Conservation (phyloP, 2,888 invertebrate genomes). For the Coelopa pilipes region DNA sequence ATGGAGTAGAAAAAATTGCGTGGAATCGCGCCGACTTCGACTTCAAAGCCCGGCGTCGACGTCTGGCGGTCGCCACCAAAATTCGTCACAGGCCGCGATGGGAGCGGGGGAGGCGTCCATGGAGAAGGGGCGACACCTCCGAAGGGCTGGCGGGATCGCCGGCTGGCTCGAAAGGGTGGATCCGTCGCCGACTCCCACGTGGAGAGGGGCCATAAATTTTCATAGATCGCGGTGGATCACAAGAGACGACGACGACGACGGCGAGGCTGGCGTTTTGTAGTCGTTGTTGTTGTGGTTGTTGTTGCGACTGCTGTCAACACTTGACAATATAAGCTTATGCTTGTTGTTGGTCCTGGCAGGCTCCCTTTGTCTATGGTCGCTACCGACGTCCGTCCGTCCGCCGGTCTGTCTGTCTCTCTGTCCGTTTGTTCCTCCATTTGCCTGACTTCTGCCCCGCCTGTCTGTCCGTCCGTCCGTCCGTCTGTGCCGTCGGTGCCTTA, state of each 20-base stretch:
- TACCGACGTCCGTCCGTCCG: too few species aligned
- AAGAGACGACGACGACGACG: too few species aligned
- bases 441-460: not conserved
- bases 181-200: not conserved
- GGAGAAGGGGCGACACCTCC: constrained; percentile 3
- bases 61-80: too few species aligned
- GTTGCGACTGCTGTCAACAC: constrained; percentile 18
- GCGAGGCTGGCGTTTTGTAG: constrained; percentile 1
- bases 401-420: not conserved
- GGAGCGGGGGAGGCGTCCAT: too few species aligned
- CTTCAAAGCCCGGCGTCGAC: too few species aligned
- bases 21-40: too few species aligned
- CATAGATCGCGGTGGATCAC: constrained; percentile 20
- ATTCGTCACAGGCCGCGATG: too few species aligned
- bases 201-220: constrained; percentile 5
- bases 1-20: too few species aligned
- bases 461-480: not conserved
- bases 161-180: too few species aligned
- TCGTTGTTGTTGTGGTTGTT: not conserved
- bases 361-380: too few species aligned
- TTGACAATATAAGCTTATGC: constrained; percentile 14
- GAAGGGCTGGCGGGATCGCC: too few species aligned
- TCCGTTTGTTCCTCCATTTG: too few species aligned
- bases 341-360: not conserved
- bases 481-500: constrained; percentile 5